These are phyloP conservation scores for Heliocidaris tuberculata DNA, from an alignment of 35 echinoderm and acorn worm species.

Conservation along the genomic window DNA sequence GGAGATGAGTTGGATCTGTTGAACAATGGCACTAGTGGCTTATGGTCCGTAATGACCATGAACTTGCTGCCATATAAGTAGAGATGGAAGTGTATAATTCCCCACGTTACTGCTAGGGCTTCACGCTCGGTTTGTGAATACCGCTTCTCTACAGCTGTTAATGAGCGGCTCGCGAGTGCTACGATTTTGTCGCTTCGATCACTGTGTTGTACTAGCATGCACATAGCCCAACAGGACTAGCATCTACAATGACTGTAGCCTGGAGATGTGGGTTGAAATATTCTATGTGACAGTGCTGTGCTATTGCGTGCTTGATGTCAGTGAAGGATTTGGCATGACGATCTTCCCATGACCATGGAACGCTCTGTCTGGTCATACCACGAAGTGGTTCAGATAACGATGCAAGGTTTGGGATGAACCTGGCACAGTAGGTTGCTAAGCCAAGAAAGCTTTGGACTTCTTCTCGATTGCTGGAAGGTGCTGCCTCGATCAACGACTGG, in stretches of 20 bases:
- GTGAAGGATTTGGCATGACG: conserved; percentile 55
- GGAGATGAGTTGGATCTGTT: conserved; percentile 66
- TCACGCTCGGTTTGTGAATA: conserved; percentile 75
- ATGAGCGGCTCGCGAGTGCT: conserved; percentile 53
- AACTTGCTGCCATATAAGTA: conserved; percentile 72
- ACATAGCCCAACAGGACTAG: conserved; percentile 67
- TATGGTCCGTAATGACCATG: conserved; percentile 79
- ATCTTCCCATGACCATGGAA: conserved; percentile 59
- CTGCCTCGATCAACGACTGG: conserved; percentile 53
- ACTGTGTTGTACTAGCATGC: conserved; percentile 55
- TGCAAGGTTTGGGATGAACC: conserved; percentile 64
- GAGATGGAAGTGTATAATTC: conserved; percentile 71
- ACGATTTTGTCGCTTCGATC: conserved; percentile 22
- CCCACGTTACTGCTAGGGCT: conserved; percentile 81
- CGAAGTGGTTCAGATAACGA: conserved; percentile 69
- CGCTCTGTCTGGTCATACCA: conserved; percentile 53
- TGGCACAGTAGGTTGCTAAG: conserved; percentile 59
- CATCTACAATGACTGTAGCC: conserved; percentile 68
- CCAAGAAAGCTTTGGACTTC: conserved; percentile 76
- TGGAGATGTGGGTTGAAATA: conserved; percentile 63
- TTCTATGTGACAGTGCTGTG: conserved; percentile 56
- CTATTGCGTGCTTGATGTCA: conserved; percentile 57
- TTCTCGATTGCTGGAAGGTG: conserved; percentile 53
- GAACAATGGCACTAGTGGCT: conserved; percentile 77
- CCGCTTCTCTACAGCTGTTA: conserved; percentile 53